phyloP scores from a whole-genome alignment of 2,888 invertebrate species.

The Drosophila nigricruria region DNA sequence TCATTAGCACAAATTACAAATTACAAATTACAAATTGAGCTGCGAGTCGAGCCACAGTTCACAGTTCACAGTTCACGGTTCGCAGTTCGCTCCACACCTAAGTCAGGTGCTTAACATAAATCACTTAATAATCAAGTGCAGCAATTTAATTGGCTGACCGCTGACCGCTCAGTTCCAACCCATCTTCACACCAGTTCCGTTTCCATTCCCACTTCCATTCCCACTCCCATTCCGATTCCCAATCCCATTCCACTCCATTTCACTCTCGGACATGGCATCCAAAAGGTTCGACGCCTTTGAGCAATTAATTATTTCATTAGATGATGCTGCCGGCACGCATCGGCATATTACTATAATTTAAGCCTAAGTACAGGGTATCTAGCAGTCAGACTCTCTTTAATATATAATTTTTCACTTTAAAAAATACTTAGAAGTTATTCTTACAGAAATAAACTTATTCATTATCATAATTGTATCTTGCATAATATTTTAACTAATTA shows the following conservation, averaged over 20 bases:
- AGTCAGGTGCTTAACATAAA: conserved; percentile 77
- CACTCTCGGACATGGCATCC: conserved; percentile 3
- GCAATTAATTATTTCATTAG: conserved; percentile 70
- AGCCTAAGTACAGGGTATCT: background rate
- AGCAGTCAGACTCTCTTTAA: background rate
- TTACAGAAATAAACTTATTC: background rate
- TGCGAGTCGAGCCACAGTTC: conserved; percentile 23
- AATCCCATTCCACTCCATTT: conserved; percentile 13
- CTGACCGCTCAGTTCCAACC: background rate
- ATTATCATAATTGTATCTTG: background rate
- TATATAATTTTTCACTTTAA: background rate
- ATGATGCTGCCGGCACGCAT: conserved; percentile 35
- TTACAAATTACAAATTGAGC: conserved; percentile 74
- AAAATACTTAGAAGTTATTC: background rate
- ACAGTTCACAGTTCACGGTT: conserved; percentile 13
- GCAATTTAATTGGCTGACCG: conserved; percentile 68
- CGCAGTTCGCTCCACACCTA: conserved; percentile 25
- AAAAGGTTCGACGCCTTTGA: conserved; percentile 31
- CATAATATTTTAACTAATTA: background rate
- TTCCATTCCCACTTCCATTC: background rate
- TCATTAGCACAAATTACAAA: conserved; percentile 78
- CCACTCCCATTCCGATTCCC: background rate
- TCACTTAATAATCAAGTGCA: conserved; percentile 79
- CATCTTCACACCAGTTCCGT: background rate
- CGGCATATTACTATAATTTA: background rate